Evolutionary conservation across 2,888 invertebrate genomes (phyloP), one percentile per base, ranked within the genome.

Genomic region (Drosophila koepferae): DNA sequence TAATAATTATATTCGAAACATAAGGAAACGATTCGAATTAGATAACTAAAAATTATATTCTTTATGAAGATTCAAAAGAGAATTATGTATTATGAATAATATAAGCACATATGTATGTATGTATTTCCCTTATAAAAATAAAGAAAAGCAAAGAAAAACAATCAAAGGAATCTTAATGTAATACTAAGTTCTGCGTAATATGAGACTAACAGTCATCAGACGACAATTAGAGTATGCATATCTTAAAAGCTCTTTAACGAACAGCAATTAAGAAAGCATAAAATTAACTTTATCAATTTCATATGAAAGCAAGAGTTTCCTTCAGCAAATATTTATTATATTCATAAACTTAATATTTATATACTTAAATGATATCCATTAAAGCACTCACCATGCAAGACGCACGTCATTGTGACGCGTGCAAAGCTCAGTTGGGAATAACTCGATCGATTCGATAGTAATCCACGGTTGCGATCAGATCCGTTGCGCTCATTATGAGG

Each of bases 401-500:
- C 59, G 46, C 65, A 60, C 58, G 48, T 61, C 40, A 72, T 49
- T 53, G 12, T 41, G 60, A 63, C 59, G 54, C 75, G 70, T 77
- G 79, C 66, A 64, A 74, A 64, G 38, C 14, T 23, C n/a, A 58
- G 36, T 38, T 54, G 62, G 61, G 53, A 65, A 69, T 78, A 63
- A 38, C 64, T 63, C 61, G 53, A 79, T 73, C 74, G 58, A 53
- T 61, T 65, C 38, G 59, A 51, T 54, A 16, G 55, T 79, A 74
- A 79, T 71, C 63, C 80, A 59, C 23, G 58, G 61, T 8, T 61
- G 43, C n/a, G 31, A 28, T 38, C 18, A 55, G 59, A 74, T 80
- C 66, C 67, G 80, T 40, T 63, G 67, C 59, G 75, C 77, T 82
- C 87, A 84, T 86, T 86, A 86, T 77, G 73, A 82, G 90, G 88